Evolutionary conservation across 2,888 invertebrate species (phyloP).

Genomic region (Ceramica pisi): DNA sequence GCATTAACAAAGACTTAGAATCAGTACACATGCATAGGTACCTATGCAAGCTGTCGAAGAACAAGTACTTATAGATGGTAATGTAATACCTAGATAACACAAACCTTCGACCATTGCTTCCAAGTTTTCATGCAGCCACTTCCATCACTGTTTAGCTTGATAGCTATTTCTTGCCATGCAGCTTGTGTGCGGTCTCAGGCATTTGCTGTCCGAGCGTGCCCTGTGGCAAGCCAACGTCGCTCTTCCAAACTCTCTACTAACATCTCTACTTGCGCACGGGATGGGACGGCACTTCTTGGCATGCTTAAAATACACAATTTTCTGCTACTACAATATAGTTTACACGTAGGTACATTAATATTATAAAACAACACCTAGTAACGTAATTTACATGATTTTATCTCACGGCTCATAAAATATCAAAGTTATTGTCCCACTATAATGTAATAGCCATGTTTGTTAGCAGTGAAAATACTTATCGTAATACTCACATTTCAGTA

Average conservation of each 20-base stretch:
- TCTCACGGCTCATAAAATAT: too few species aligned
- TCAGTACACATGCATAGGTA: too few species aligned
- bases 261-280: neutral
- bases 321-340: neutral
- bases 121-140: constrained; percentile 19
- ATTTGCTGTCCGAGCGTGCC: constrained; percentile 11
- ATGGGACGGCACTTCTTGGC: neutral
- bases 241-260: neutral
- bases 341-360: neutral
- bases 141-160: constrained; percentile 14
- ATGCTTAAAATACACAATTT: neutral
- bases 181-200: constrained; percentile 10
- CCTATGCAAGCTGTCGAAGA: too few species aligned
- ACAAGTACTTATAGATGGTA: too few species aligned
- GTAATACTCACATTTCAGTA: too few species aligned
- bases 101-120: constrained; percentile 26
- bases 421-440: too few species aligned
- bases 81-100: neutral
- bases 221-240: constrained; percentile 15
- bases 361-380: neutral
- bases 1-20: too few species aligned
- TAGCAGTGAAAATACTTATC: too few species aligned
- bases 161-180: constrained; percentile 23
- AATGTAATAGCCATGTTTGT: too few species aligned
- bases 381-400: too few species aligned